Conservation (phyloP, 1,140 invertebrate genomes). For the Eriosoma lanigerum region DNA sequence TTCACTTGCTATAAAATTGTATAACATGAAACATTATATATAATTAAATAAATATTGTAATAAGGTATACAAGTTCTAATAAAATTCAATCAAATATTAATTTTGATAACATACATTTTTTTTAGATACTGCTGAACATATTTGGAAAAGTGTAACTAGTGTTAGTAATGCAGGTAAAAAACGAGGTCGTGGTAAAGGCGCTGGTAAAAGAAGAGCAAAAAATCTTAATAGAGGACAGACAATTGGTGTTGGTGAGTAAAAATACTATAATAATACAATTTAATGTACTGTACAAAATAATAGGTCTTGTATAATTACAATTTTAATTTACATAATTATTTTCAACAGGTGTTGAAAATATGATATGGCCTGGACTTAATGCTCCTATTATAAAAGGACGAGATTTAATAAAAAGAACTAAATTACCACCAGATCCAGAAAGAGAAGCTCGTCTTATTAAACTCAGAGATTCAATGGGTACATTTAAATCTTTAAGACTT, state of each 20-base stretch:
- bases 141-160: constrained; percentile 93
- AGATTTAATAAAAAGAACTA: constrained; percentile 71
- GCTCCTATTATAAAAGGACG: constrained; percentile 76
- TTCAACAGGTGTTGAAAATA: constrained; percentile 69
- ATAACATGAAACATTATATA: not conserved
- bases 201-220: constrained; percentile 70
- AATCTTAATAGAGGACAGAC: constrained; percentile 89
- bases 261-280: too few relatives aligned
- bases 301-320: too few relatives aligned
- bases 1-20: not conserved
- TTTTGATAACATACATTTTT: constrained; percentile 40
- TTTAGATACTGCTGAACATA: constrained; percentile 73
- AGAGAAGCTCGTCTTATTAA: constrained; percentile 70
- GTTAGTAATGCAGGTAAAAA: constrained; percentile 96
- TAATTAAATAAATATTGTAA: not conserved
- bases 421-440: constrained; percentile 72
- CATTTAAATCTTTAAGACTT: constrained; percentile 65
- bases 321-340: too few relatives aligned
- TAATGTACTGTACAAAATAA: too few relatives aligned
- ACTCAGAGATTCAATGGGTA: constrained; percentile 72
- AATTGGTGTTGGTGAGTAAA: constrained; percentile 74
- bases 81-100: not conserved
- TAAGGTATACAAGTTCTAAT: not conserved
- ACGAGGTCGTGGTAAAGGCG: constrained; percentile 86
- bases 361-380: constrained; percentile 91